Conservation (phyloP, 2,797 vertebrate genomes). For the Peromyscus eremicus region DNA sequence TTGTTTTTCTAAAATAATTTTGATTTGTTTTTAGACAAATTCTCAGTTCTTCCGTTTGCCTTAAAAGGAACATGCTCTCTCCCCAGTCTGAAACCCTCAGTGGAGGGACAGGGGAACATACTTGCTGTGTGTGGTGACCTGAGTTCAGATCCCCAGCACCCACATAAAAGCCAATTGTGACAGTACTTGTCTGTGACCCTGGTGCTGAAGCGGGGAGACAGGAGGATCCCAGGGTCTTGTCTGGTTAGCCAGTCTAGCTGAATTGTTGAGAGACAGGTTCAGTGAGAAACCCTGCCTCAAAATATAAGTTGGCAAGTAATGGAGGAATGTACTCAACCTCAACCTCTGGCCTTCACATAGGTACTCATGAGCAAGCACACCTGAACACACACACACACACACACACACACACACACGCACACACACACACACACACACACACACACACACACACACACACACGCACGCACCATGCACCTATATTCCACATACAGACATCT, state of each 20-base stretch:
- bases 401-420: background rate
- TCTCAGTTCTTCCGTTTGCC: background rate
- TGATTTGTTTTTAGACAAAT: slow-evolving; percentile 3
- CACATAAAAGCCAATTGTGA: background rate
- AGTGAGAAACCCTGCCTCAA: background rate
- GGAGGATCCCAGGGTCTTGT: background rate
- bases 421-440: no score
- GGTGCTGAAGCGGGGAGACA: no score
- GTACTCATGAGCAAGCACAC: background rate
- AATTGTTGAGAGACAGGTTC: background rate
- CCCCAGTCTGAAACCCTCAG: background rate
- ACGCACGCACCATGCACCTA: background rate
- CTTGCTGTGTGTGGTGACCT: no score
- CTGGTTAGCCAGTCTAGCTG: background rate
- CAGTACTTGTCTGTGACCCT: background rate
- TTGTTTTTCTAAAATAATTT: slow-evolving; percentile 44
- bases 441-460: no score
- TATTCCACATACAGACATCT: background rate
- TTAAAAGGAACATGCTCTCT: background rate
- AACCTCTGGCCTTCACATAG: background rate
- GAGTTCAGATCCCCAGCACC: background rate
- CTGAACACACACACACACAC: background rate
- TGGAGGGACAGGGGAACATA: no score
- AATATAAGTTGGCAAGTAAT: background rate
- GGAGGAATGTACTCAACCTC: background rate